Evolutionary conservation across 2,888 invertebrate genomes (phyloP).

Genomic region (Sicus ferrugineus): DNA sequence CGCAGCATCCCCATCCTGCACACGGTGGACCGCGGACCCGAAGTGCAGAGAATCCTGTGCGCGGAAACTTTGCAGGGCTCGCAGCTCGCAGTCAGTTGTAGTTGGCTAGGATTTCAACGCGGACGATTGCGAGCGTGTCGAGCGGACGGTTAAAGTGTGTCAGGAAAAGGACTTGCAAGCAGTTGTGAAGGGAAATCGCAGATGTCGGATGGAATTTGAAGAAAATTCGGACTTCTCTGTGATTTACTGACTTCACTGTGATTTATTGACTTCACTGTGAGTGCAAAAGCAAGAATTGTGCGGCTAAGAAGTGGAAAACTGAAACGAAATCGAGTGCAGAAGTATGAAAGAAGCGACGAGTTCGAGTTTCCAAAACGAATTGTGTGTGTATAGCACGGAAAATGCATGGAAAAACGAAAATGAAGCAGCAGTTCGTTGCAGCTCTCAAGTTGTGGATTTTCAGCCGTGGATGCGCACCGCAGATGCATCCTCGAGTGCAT

Average conservation of each 20-base stretch:
- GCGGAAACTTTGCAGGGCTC: conserved; percentile 45
- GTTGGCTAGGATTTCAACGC: conserved; percentile 63
- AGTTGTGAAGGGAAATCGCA: neutral
- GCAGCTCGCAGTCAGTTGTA: conserved; percentile 56
- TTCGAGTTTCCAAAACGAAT: conserved; percentile 9
- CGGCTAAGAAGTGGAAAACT: neutral
- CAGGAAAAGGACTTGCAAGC: conserved; percentile 12
- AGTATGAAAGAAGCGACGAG: conserved; percentile 18
- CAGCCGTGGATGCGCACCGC: neutral
- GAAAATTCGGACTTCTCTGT: neutral
- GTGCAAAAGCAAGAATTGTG: too few species aligned
- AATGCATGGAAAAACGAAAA: neutral
- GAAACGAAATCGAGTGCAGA: neutral
- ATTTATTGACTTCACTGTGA: too few species aligned
- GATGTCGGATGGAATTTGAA: neutral
- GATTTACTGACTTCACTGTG: neutral
- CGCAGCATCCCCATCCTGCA: conserved; percentile 32
- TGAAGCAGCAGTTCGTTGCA: neutral
- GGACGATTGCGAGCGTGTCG: conserved; percentile 54
- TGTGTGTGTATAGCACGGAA: conserved; percentile 14
- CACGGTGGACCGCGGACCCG: conserved; percentile 30
- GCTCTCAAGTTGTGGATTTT: conserved; percentile 21
- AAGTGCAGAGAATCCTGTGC: conserved; percentile 37
- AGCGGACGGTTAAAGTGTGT: conserved; percentile 45
- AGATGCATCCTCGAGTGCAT: neutral